A percentile compares a stretch with the other conserved stretches of the same genome.
phyloP scores from a whole-genome alignment of 2,113 vertebrate genomes.

The Cottus gobio region DNA sequence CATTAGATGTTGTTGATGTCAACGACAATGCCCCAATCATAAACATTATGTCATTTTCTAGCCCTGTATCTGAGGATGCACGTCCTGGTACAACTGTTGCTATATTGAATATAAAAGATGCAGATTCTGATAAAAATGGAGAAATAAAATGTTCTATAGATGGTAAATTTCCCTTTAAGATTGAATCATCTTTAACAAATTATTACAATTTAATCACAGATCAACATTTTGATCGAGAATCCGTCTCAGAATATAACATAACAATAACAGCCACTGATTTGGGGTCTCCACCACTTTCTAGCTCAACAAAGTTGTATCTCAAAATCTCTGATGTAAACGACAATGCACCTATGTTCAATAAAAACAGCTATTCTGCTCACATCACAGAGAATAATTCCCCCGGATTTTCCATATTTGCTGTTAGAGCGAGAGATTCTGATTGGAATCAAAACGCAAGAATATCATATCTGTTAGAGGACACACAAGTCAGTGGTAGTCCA shows the following conservation, averaged over 20 bases:
- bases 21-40: slow-evolving; percentile 74
- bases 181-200: slow-evolving; percentile 56
- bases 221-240: slow-evolving; percentile 58
- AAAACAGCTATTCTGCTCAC: not conserved
- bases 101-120: slow-evolving; percentile 67
- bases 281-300: slow-evolving; percentile 24
- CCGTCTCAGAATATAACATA: slow-evolving; percentile 42
- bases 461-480: slow-evolving; percentile 67
- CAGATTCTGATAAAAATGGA: slow-evolving; percentile 67
- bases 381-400: slow-evolving; percentile 56
- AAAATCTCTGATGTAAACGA: slow-evolving; percentile 61
- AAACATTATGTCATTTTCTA: slow-evolving; percentile 64
- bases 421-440: slow-evolving; percentile 46
- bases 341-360: slow-evolving; percentile 42
- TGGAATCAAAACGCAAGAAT: slow-evolving; percentile 57
- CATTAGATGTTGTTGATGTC: slow-evolving; percentile 67
- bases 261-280: slow-evolving; percentile 43
- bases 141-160: slow-evolving; percentile 61
- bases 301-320: slow-evolving; percentile 14
- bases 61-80: slow-evolving; percentile 42
- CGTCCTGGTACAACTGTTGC: slow-evolving; percentile 55
- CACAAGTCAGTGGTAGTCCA: slow-evolving; percentile 24
- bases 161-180: slow-evolving; percentile 54
- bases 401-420: slow-evolving; percentile 11
- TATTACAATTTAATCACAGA: slow-evolving; percentile 69